Base-by-base conservation (phyloP, 2,113 vertebrate genomes). In the Sinosuthora webbiana region DNA sequence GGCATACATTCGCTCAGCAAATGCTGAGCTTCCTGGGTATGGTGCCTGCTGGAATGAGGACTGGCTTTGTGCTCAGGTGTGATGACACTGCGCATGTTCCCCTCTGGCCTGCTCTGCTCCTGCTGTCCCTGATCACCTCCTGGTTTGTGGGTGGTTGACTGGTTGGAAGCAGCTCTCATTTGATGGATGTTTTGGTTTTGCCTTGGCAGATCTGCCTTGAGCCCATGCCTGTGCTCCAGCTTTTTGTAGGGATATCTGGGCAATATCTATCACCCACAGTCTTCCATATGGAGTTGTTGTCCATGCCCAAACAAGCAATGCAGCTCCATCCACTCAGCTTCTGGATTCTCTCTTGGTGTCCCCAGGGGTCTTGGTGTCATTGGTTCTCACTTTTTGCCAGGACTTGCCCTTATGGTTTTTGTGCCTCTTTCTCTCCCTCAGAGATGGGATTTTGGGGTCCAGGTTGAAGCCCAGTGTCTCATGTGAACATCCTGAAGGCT, bases 1-100 rank as follows among this genome's bases (percentile, higher is more conserved):
- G 11, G 18, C 19, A 6, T 15, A 8, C 1, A 0, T 60, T n/a
- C 37, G 15, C 19, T 65, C 23, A 42, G 53, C 28, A 6, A 3
- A 14, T 67, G 28, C 11, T 75, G 44, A 33, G 20, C 41, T 62
- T 45, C 35, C 27, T 39, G 41, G 33, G 15, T 9, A 7, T 49
- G 52, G 31, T 11, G 23, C n/a, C 31, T 49, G 42, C 62, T n/a
- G 57, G 28, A 41, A 19, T 1, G 3, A 49, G 49, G 45, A 6
- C 20, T 77, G 62, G 19, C 6, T 62, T 83, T 86, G 64, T 91
- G 60, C 65, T 70, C 47, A 50, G 53, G 13, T 67, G 4, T 42
- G 31, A 30, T 42, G 52, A 49, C 10, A 22, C 11, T 24, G 55
- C 33, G 15, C 15, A 18, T 7, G 9, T 39, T 87, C 33, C 25